phyloP scores from a whole-genome alignment of 2,113 vertebrate species.

The Corvus moneduloides region DNA sequence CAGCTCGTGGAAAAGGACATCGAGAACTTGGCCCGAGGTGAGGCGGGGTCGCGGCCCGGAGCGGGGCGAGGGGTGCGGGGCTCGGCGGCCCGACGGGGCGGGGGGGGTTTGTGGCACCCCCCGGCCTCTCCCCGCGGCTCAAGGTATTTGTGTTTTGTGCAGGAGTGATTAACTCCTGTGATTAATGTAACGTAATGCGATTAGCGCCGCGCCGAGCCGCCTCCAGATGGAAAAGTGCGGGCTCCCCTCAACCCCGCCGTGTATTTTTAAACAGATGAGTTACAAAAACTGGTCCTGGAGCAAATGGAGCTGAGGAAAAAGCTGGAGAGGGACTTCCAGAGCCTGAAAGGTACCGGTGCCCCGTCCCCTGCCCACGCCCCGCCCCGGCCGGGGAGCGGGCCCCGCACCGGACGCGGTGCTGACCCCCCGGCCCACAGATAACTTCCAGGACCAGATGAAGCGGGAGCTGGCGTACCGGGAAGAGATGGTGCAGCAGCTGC shows the following conservation, averaged over 20 bases:
- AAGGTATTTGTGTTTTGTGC: background rate
- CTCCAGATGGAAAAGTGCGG: constrained; percentile 25
- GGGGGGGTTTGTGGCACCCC: background rate
- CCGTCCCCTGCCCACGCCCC: accelerated
- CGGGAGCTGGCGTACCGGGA: constrained; percentile 96
- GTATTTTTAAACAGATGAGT: constrained; percentile 81
- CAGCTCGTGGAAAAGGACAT: constrained; percentile 86
- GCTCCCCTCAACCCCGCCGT: background rate
- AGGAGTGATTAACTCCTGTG: constrained; percentile 55
- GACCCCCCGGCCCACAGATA: constrained; percentile 80
- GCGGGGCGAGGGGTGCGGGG: background rate
- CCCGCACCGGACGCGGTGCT: background rate
- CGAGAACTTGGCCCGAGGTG: constrained; percentile 95
- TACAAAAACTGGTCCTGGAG: constrained; percentile 94
- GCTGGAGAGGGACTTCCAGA: constrained; percentile 94
- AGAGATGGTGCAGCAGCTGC: constrained; percentile 98
- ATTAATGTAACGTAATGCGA: constrained; percentile 37
- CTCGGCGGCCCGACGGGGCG: background rate
- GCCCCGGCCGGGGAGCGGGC: background rate
- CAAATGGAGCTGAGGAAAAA: constrained; percentile 98
- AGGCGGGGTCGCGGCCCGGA: background rate
- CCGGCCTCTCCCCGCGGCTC: background rate
- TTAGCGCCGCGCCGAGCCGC: constrained; percentile 30
- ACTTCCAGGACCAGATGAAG: constrained; percentile 99
- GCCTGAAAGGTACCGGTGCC: constrained; percentile 87